phyloP scores from a whole-genome alignment of 92 coral and sea anemone genomes.

The Paramuricea clavata region DNA sequence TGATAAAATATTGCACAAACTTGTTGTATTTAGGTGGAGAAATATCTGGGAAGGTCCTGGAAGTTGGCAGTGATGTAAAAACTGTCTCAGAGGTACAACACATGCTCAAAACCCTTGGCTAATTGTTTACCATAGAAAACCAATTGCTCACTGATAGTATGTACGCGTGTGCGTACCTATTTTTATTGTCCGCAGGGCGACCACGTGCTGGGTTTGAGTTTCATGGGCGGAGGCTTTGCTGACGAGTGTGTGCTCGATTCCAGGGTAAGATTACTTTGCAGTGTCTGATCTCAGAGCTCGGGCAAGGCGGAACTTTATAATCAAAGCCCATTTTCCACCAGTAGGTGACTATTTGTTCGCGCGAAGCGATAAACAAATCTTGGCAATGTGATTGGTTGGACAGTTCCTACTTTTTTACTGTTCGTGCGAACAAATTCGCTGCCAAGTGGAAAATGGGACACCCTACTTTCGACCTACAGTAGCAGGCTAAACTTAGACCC shows the following conservation, averaged over 20 bases:
- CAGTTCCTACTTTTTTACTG: too few species aligned
- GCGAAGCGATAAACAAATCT: too few species aligned
- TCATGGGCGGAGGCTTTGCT: constrained; percentile 76
- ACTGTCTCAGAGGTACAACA: constrained; percentile 77
- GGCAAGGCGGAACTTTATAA: too few species aligned
- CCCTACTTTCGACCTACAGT: too few species aligned
- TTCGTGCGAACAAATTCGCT: too few species aligned
- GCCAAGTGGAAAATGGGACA: too few species aligned
- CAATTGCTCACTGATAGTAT: neutral
- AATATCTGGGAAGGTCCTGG: constrained; percentile 89
- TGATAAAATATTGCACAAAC: neutral
- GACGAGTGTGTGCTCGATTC: constrained; percentile 85
- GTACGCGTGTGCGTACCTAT: neutral
- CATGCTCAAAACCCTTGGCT: neutral
- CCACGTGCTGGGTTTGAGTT: constrained; percentile 77
- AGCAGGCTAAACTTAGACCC: too few species aligned
- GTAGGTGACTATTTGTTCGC: too few species aligned
- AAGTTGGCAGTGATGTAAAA: constrained; percentile 85
- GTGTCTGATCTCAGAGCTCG: too few species aligned
- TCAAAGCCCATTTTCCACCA: too few species aligned
- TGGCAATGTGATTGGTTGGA: too few species aligned
- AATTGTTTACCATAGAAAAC: neutral
- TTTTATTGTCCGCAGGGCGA: constrained; percentile 76
- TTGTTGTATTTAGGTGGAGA: constrained; percentile 72
- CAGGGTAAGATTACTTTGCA: constrained; percentile 48